These are phyloP conservation scores for Drosophila pruinosa DNA, from an alignment of 1,140 invertebrate genomes.

Conservation along the genomic window DNA sequence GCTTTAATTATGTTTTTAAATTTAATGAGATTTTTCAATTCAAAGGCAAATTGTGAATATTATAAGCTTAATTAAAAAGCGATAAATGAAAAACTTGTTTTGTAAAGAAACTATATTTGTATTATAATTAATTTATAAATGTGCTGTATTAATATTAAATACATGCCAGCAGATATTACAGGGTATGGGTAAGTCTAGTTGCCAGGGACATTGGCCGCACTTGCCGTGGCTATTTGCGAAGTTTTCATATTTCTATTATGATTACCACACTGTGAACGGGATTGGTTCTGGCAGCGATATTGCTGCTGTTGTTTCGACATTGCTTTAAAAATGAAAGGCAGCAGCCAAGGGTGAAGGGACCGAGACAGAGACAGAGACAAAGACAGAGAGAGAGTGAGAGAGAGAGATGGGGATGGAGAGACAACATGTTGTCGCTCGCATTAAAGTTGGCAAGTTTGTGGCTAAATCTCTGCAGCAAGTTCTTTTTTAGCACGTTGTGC, in stretches of 20 bases:
- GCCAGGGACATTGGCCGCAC: conserved; percentile 19
- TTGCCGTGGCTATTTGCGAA: background rate
- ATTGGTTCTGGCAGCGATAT: background rate
- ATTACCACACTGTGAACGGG: conserved; percentile 11
- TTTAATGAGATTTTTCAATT: no score
- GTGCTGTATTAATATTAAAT: no score
- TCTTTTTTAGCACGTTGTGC: conserved; percentile 26
- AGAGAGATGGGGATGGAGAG: background rate
- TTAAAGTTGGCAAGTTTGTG: conserved; percentile 42
- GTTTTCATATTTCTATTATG: conserved; percentile 36
- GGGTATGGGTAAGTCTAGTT: no score
- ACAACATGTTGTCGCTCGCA: conserved; percentile 7
- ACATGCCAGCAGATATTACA: no score
- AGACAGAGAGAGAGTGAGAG: background rate
- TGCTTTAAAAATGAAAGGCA: conserved; percentile 11
- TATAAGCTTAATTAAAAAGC: no score
- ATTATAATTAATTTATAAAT: no score
- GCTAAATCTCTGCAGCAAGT: conserved; percentile 34
- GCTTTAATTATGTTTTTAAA: no score
- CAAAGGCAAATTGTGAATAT: no score
- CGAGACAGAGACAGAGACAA: background rate
- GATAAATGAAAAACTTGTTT: no score
- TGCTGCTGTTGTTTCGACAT: background rate
- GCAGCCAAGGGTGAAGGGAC: background rate
- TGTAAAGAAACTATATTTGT: no score